Base-by-base conservation (phyloP, 2,888 invertebrate genomes). In the Idaea aversata region DNA sequence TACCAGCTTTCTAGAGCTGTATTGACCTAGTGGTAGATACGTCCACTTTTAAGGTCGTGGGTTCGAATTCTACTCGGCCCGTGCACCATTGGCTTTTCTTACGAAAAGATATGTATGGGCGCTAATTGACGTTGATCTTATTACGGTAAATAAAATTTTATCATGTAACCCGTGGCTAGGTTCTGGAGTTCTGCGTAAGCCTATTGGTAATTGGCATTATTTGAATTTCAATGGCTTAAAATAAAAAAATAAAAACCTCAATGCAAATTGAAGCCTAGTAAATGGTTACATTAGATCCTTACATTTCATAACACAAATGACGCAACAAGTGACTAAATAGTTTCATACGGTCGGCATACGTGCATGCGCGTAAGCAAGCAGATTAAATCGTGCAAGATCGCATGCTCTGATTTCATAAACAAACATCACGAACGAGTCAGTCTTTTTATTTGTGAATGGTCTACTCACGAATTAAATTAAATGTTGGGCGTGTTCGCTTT, bases 381-480 rank as follows among this genome's bases (percentile, higher is more conserved):
- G 47, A 47, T 47, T 47, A 65, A 61, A 60, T 65, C 68, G 65
- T 64, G 64, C 62, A 61, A 61, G 62, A 65, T 47, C 62, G 63
- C 61, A 63, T 63, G 65, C 63, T 57, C 15, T 59, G 64, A 64
- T 68, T 68, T 65, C 68, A 62, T 68, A 65, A 15, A 59, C 16
- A 59, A 59, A 59, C 15, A 59, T 59, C 58, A 59, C 58, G 58
- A 59, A 59, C 15, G 7, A 47, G 13, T 13, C 13, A 13, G 47
- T 47, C 47, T 47, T 47, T 47, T 47, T 47, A 47, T 47, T 15
- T 16, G 16, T 59, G 59, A 62, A 63, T 16, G 63, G 16, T 59
- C 15, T 65, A 65, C 65, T 63, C 67, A 67, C 67, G 65, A 62
- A 57, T 36, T 25, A 65, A 36, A 65, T 63, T 59, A 59, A 35